phyloP scores from a whole-genome alignment of 2,888 invertebrate species.

The Tryphoninae sp. region DNA sequence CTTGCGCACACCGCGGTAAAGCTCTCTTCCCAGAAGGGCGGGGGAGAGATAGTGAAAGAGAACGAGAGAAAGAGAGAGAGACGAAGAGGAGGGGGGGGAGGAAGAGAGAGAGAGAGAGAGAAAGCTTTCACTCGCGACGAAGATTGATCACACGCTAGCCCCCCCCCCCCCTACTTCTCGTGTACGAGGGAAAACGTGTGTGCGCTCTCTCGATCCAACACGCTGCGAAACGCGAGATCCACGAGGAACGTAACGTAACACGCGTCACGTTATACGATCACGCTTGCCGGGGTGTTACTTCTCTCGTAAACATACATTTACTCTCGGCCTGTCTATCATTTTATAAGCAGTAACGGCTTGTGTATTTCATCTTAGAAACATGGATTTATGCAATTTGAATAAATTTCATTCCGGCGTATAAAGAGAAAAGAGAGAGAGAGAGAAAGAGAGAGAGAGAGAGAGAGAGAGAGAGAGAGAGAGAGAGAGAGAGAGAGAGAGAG shows the following conservation, averaged over 20 bases:
- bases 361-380: conserved; percentile 21
- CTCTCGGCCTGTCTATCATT: conserved; percentile 35
- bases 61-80: conserved; percentile 27
- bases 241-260: conserved; percentile 33
- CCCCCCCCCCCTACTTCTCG: conserved; percentile 9
- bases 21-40: conserved; percentile 41
- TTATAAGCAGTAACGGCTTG: conserved; percentile 18
- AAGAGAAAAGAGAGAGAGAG: background rate
- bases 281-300: conserved; percentile 9
- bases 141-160: conserved; percentile 68
- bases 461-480: background rate
- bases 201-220: conserved; percentile 49
- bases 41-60: conserved; percentile 27
- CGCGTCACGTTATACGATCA: conserved; percentile 12
- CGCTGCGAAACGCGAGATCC: conserved; percentile 42
- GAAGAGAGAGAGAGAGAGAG: conserved; percentile 35
- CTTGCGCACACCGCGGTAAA: conserved; percentile 42
- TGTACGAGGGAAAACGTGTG: background rate
- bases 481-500: too few relatives aligned
- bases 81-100: background rate
- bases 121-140: conserved; percentile 68
- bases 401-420: background rate
- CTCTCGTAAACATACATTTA: conserved; percentile 41
- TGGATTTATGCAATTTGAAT: background rate
- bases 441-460: background rate